phyloP scores from a whole-genome alignment of 2,888 invertebrate species.

The Phoenoteleia sp. region DNA sequence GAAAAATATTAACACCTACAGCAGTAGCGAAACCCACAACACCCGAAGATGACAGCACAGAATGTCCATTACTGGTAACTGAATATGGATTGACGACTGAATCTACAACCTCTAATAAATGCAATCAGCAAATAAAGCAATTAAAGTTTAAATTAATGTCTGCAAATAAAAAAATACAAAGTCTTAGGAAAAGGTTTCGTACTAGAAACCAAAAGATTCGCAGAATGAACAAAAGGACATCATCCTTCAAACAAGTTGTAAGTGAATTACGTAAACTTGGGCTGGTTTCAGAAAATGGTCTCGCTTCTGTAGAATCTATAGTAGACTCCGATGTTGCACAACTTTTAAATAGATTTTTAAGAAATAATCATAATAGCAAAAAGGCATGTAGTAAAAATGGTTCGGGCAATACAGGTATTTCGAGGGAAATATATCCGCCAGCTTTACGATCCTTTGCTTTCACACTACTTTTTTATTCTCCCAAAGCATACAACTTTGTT shows the following conservation, averaged over 20 bases:
- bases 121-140: too few relatives aligned
- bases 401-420: too few relatives aligned
- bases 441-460: conserved; percentile 67
- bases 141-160: too few relatives aligned
- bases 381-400: too few relatives aligned
- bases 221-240: conserved; percentile 17
- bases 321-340: conserved; percentile 42
- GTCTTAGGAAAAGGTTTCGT: not conserved
- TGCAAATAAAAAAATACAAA: not conserved
- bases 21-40: too few relatives aligned
- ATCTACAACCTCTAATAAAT: too few relatives aligned
- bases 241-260: conserved; percentile 32
- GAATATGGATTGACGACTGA: too few relatives aligned
- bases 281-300: conserved; percentile 32
- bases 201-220: conserved; percentile 10
- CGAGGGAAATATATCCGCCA: conserved; percentile 55
- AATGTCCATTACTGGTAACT: too few relatives aligned
- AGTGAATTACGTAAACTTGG: conserved; percentile 16
- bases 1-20: too few relatives aligned
- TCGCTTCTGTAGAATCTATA: conserved; percentile 30
- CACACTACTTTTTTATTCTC: conserved; percentile 67
- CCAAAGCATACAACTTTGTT: conserved; percentile 72
- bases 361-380: not conserved
- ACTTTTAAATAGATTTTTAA: conserved; percentile 33
- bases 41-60: too few relatives aligned